phyloP scores from a whole-genome alignment of 2,888 invertebrate genomes.

The Ormyrus nitidulus region DNA sequence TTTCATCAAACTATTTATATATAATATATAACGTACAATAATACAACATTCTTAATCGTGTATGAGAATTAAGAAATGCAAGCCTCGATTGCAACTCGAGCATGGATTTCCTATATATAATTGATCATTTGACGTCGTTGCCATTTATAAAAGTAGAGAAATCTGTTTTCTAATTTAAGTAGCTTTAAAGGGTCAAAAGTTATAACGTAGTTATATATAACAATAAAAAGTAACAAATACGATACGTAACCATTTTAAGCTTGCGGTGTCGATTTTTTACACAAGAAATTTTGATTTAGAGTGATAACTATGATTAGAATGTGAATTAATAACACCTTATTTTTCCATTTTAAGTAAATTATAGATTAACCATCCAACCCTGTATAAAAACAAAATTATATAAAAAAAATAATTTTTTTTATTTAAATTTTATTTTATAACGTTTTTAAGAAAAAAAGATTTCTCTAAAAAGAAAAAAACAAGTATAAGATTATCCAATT shows the following conservation, averaged over 20 bases:
- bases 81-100: slow-evolving; percentile 55
- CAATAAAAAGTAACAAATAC: slow-evolving; percentile 31
- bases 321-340: slow-evolving; percentile 38
- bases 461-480: slow-evolving; percentile 54
- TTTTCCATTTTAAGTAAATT: slow-evolving; percentile 30
- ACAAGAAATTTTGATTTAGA: slow-evolving; percentile 36
- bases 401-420: slow-evolving; percentile 14
- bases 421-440: slow-evolving; percentile 18
- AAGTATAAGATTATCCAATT: slow-evolving; percentile 49
- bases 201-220: slow-evolving; percentile 42
- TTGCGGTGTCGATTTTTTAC: slow-evolving; percentile 11
- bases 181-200: slow-evolving; percentile 44
- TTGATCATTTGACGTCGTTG: slow-evolving; percentile 61
- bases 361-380: slow-evolving; percentile 35
- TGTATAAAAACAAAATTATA: slow-evolving; percentile 40
- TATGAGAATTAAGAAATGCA: slow-evolving; percentile 59
- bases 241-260: slow-evolving; percentile 30
- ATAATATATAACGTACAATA: slow-evolving; percentile 67
- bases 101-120: slow-evolving; percentile 56
- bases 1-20: slow-evolving; percentile 62
- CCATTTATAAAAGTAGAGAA: slow-evolving; percentile 59
- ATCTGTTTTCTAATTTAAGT: slow-evolving; percentile 61
- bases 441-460: slow-evolving; percentile 45
- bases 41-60: slow-evolving; percentile 64
- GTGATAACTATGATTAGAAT: slow-evolving; percentile 31